Evolutionary conservation across 1,140 invertebrate genomes (phyloP).

Genomic region (Nomia melanderi): DNA sequence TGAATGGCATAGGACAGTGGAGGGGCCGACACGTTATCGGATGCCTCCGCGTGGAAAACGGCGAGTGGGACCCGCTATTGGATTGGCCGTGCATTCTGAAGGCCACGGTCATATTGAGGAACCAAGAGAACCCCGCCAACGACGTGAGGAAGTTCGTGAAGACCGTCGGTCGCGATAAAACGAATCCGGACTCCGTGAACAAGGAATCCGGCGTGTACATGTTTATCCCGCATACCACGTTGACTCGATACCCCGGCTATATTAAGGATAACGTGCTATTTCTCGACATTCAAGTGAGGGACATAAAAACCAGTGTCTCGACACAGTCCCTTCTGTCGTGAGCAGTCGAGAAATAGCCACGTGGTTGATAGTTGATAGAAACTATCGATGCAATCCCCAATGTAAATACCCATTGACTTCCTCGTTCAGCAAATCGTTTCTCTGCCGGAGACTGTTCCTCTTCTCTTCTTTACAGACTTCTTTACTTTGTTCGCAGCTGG

Average conservation of each 20-base stretch:
- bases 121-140: slow-evolving; percentile 81
- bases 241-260: slow-evolving; percentile 84
- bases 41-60: slow-evolving; percentile 84
- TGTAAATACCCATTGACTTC: slow-evolving; percentile 6
- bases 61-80: slow-evolving; percentile 86
- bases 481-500: slow-evolving; percentile 83
- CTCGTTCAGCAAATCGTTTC: too few relatives aligned
- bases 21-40: slow-evolving; percentile 86
- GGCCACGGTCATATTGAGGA: slow-evolving; percentile 83
- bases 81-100: slow-evolving; percentile 86
- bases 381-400: slow-evolving; percentile 1
- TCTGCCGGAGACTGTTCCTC: too few relatives aligned
- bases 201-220: slow-evolving; percentile 85
- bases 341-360: not conserved
- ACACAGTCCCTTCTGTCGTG: slow-evolving; percentile 46
- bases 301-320: slow-evolving; percentile 64
- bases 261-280: slow-evolving; percentile 85
- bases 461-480: not conserved
- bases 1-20: slow-evolving; percentile 88
- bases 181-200: slow-evolving; percentile 78
- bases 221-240: slow-evolving; percentile 86
- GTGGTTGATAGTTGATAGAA: not conserved
- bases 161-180: slow-evolving; percentile 76
- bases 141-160: slow-evolving; percentile 81
- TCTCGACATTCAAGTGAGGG: slow-evolving; percentile 83